Evolutionary conservation across 2,888 invertebrate genomes (phyloP), one percentile per base, ranked within the genome.

Genomic region (Leucania comma): DNA sequence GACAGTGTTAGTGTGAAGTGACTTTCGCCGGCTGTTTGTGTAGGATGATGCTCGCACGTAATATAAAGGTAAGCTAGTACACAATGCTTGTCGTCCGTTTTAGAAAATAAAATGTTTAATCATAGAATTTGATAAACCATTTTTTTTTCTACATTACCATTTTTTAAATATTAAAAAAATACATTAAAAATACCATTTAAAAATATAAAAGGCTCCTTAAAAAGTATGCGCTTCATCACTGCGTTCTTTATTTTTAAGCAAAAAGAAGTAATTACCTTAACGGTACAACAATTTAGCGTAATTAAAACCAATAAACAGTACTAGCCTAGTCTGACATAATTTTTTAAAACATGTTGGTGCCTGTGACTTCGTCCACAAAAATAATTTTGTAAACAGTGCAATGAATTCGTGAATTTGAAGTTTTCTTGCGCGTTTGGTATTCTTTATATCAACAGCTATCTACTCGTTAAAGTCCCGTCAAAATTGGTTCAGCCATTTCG

Each of bases 41-140:
- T 62, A 92, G 93, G 93, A 95, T 94, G 94, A 92, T 91, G 93
- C 86, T 87, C 84, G 85, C 89, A 87, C 93, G 93, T 86, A 92
- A 90, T 86, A 85, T 94, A 68, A 95, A 94, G 93, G 95, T 93
- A 82, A 84, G 86, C 38, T 50, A 54, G 29, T 14, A 38, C 58
- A 48, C 38, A n/a, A 29, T 20, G 32, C 10, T 22, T 24, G 14
- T 22, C 14, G 1, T 26, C 1, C 62, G n/a, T n/a, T n/a, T n/a
- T n/a, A n/a, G n/a, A n/a, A n/a, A n/a, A n/a, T n/a, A n/a, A n/a
- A n/a, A n/a, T n/a, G n/a, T n/a, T n/a, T n/a, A n/a, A n/a, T n/a
- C n/a, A n/a, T n/a, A n/a, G n/a, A n/a, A n/a, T 69, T 56, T 56
- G 50, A 26, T 2, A 20, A 17, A 42, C 42, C 14, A n/a, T n/a